These are phyloP conservation scores for Crioceris asparagi DNA, from an alignment of 2,888 invertebrate species.

Conservation along the genomic window DNA sequence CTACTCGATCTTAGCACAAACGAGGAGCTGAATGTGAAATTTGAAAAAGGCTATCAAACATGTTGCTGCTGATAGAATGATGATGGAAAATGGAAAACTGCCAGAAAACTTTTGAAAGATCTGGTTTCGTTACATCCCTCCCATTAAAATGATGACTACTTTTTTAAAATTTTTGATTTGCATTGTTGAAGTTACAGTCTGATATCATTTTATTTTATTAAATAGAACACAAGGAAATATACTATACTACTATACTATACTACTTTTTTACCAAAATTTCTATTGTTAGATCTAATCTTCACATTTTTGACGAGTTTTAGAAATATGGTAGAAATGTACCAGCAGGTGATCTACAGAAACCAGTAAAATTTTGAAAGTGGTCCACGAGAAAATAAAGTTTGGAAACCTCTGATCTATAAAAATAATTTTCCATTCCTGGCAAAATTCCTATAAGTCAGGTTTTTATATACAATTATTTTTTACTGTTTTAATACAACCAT, in stretches of 20 bases:
- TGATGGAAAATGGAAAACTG: no score
- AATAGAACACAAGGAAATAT: no score
- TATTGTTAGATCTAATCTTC: not conserved
- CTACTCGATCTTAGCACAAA: conserved; percentile 1
- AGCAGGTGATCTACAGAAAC: not conserved
- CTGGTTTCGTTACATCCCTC: no score
- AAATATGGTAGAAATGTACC: not conserved
- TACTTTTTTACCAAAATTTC: not conserved
- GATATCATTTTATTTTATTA: not conserved
- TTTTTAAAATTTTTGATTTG: not conserved
- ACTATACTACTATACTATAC: not conserved
- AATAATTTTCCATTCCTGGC: no score
- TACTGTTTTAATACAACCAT: no score
- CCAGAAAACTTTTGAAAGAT: no score
- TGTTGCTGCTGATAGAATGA: not conserved
- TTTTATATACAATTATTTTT: no score
- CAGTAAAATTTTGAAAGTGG: not conserved
- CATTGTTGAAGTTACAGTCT: not conserved
- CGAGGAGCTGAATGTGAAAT: conserved; percentile 1
- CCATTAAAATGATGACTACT: not conserved
- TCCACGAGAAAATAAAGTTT: not conserved
- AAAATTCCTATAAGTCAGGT: no score
- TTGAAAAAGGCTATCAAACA: not conserved
- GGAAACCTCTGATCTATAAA: not conserved
- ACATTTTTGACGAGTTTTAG: not conserved